phyloP scores from a whole-genome alignment of 2,113 vertebrate species.

The Melanocharis versteri region DNA sequence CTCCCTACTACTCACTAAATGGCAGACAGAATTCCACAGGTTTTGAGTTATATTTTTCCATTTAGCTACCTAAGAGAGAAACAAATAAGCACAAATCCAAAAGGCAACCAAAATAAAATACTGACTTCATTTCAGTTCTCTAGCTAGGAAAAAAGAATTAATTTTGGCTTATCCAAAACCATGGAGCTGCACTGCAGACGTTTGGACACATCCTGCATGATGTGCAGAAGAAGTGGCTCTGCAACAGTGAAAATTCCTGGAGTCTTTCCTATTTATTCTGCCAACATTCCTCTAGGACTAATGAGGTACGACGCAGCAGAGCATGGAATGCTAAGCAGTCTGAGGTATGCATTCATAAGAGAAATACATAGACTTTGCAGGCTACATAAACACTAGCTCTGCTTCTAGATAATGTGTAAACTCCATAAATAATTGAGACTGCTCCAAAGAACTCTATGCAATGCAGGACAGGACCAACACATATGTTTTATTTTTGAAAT shows the following conservation, averaged over 20 bases:
- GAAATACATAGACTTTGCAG: background rate
- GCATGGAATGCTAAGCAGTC: background rate
- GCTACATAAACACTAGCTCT: background rate
- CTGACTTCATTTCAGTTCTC: background rate
- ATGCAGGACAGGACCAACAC: background rate
- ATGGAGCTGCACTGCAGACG: background rate
- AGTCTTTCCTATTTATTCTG: background rate
- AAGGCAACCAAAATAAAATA: background rate
- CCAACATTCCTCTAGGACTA: background rate
- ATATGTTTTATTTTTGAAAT: background rate
- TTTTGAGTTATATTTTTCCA: background rate
- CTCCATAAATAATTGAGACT: background rate
- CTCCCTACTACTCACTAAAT: background rate
- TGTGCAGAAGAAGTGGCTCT: background rate
- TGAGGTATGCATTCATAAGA: background rate
- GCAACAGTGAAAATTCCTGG: background rate
- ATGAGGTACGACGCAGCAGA: background rate
- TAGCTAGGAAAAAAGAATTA: background rate
- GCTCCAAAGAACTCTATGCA: background rate
- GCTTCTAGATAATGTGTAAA: background rate
- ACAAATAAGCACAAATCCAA: background rate
- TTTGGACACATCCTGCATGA: background rate
- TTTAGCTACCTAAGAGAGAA: background rate
- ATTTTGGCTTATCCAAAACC: background rate
- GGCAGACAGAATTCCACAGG: background rate